Percentiles rank a stretch among this genome's conserved stretches.
phyloP scores from a whole-genome alignment of 2,888 invertebrate genomes.

The Scrobipalpa costella region DNA sequence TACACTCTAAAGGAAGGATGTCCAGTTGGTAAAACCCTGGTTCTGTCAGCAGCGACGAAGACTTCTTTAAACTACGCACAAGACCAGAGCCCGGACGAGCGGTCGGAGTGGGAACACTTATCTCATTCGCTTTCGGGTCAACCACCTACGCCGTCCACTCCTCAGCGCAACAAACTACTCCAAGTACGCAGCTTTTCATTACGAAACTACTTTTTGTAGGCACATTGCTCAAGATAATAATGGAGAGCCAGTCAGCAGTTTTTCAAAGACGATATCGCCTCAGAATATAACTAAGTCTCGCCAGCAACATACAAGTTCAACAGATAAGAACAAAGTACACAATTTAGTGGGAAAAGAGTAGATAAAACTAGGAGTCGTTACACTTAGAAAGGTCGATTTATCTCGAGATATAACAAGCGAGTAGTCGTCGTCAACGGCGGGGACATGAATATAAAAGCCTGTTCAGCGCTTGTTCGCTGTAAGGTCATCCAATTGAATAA shows the following conservation, averaged over 20 bases:
- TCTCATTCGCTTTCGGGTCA: slow-evolving; percentile 54
- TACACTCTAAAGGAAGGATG: too few relatives aligned
- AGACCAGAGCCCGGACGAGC: slow-evolving; percentile 26
- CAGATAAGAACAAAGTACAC: slow-evolving; percentile 5
- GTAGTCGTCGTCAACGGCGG: neutral
- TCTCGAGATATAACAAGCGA: neutral
- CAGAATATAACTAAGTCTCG: neutral
- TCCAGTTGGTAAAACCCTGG: too few relatives aligned
- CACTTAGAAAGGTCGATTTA: slow-evolving; percentile 10
- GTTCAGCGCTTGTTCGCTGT: slow-evolving; percentile 5
- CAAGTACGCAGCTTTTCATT: slow-evolving; percentile 13
- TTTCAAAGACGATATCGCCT: neutral
- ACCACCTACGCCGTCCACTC: slow-evolving; percentile 37
- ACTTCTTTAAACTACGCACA: too few relatives aligned
- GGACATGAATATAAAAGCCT: slow-evolving; percentile 21
- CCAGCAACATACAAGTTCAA: slow-evolving; percentile 6
- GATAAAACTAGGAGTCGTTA: slow-evolving; percentile 5
- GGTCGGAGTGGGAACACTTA: slow-evolving; percentile 42
- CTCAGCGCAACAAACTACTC: neutral
- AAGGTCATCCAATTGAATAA: slow-evolving; percentile 17
- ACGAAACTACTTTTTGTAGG: slow-evolving; percentile 15
- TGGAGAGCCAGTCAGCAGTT: neutral
- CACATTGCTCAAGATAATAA: neutral
- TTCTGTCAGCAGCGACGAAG: too few relatives aligned
- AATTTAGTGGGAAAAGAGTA: slow-evolving; percentile 9